phyloP scores from a whole-genome alignment of 2,113 vertebrate species.

The Penelope pileata region DNA sequence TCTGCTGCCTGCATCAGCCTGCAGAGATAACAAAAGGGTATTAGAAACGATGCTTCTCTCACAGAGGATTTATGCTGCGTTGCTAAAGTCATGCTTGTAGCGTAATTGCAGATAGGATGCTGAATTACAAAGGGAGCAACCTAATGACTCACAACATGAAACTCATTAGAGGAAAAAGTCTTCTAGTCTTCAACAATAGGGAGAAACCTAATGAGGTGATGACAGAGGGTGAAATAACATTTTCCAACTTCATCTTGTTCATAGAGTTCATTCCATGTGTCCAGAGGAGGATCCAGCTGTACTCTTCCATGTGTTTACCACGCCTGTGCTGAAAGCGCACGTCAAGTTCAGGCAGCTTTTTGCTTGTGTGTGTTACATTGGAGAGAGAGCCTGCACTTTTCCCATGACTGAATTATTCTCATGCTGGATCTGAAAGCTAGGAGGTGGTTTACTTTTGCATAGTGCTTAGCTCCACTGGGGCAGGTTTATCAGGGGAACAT shows the following conservation, averaged over 20 bases:
- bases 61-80: background rate
- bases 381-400: background rate
- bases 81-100: background rate
- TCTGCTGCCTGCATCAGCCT: background rate
- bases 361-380: background rate
- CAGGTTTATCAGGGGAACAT: background rate
- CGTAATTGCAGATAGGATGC: conserved; percentile 2
- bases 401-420: background rate
- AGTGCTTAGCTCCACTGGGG: background rate
- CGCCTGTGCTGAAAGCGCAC: background rate
- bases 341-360: background rate
- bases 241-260: background rate
- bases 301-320: background rate
- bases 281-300: background rate
- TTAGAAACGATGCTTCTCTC: background rate
- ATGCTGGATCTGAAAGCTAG: background rate
- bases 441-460: background rate
- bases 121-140: background rate
- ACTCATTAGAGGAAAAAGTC: background rate
- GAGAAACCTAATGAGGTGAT: conserved; percentile 40
- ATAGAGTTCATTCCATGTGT: background rate
- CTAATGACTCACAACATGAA: conserved; percentile 30
- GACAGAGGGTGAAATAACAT: conserved; percentile 18
- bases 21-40: background rate
- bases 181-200: background rate